phyloP scores from a whole-genome alignment of 1,140 invertebrate genomes.

The Vanessa atalanta region DNA sequence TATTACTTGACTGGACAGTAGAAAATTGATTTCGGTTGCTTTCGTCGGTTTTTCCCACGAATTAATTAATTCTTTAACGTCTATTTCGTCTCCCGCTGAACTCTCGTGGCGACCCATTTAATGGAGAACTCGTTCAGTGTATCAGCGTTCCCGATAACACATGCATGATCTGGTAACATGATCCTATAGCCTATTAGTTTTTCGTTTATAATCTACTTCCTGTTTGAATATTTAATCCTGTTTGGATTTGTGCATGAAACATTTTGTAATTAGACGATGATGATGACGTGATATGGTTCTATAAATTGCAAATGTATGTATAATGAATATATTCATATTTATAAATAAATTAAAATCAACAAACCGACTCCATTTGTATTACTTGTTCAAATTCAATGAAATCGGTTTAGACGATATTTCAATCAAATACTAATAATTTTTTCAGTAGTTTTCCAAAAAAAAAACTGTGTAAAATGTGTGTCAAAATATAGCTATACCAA shows the following conservation, averaged over 20 bases:
- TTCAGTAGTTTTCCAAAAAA: too few species aligned
- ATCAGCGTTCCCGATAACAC: neutral
- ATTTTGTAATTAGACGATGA: constrained; percentile 19
- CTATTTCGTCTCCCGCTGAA: neutral
- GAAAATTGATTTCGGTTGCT: constrained; percentile 3
- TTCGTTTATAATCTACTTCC: constrained; percentile 51
- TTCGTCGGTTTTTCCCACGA: neutral
- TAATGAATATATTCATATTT: constrained; percentile 20
- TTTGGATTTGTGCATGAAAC: constrained; percentile 19
- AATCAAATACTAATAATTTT: too few species aligned
- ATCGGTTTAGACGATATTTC: too few species aligned
- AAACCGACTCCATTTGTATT: neutral
- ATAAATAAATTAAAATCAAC: neutral
- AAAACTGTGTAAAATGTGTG: too few species aligned
- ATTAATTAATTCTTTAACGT: neutral
- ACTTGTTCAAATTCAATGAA: too few species aligned
- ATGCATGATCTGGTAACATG: neutral
- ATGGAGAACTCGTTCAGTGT: neutral
- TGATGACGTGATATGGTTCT: constrained; percentile 18
- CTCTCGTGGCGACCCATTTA: neutral
- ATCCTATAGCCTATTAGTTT: constrained; percentile 32
- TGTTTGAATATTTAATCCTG: constrained; percentile 27
- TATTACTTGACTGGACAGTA: neutral
- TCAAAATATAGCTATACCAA: too few species aligned
- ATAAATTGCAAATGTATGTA: constrained; percentile 38